Evolutionary conservation across 2,113 vertebrate genomes (phyloP), one percentile per base, ranked within the genome.

Genomic region (Larimichthys polyactis): DNA sequence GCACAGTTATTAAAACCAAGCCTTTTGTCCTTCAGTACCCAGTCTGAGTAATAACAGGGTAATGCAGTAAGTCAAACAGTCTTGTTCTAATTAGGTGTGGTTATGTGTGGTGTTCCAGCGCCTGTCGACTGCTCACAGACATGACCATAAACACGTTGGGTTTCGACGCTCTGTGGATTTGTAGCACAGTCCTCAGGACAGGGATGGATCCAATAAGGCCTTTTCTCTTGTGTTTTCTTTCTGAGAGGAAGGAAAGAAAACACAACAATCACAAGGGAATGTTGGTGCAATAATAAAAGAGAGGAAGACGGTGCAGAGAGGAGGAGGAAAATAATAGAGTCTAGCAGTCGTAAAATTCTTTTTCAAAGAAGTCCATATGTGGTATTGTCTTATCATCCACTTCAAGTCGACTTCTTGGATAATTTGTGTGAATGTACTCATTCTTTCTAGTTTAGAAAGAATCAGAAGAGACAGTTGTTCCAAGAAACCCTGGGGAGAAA

Each of bases 31-130:
- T 83, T 87, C 87, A 78, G 57, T 46, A 76, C 63, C 32, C 79
- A 36, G 68, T 72, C 76, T 75, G 85, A 91, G 89, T 90, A 93
- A 92, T 89, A 91, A 82, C 87, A 90, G 91, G 82, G 79, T 88
- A 88, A 93, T 75, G 74, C 83, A 87, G 91, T 90, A 84, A 93
- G 87, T 91, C 87, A 83, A 86, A 90, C 84, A 78, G 78, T 89
- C 92, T 93, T 94, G 93, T 93, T 93, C 90, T 92, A 92, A 94
- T 94, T 93, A 93, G 82, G 82, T 83, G 90, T 89, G 91, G 91
- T 92, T 90, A 84, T 81, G 81, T 73, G 86, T 29, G 60, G 83
- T 40, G 83, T 87, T 91, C 92, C 89, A 86, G 84, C 60, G 85
- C 85, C 89, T 89, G 88, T 87, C 81, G 57, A 89, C 84, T 75